Base-by-base conservation (phyloP, 2,797 vertebrate species). In the Hemibagrus guttatus region DNA sequence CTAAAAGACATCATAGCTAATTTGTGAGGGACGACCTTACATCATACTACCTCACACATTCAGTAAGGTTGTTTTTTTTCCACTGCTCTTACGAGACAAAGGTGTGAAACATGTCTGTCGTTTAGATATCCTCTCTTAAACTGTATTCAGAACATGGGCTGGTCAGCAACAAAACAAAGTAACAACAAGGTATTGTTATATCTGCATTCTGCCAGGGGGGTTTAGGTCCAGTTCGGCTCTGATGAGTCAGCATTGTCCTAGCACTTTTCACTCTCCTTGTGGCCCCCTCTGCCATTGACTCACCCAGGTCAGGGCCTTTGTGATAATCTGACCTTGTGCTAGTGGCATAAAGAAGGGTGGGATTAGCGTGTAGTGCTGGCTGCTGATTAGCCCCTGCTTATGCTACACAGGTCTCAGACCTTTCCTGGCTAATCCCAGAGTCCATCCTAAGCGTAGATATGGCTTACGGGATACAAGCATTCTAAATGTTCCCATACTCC, bases 221-320 rank as follows among this genome's bases (percentile, higher is more conserved):
- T 76, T 79, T 76, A 6, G 64, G 80, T 59, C 54, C 81, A 82
- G 56, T 13, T 75, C 12, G 74, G 68, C 83, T 92, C 87, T 83
- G 94, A 92, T 94, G 94, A 95, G 89, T 95, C 93, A 94, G 94
- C 93, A 93, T 93, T 94, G 93, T 94, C 92, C 91, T 88, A 91
- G 91, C 90, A 93, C 92, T 93, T 94, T 88, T 86, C 86, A 86
- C 61, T 89, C 88, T 90, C 90, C 91, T 93, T 94, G 90, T 92
- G 87, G 74, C 82, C 84, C 86, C 81, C 63, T 85, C 16, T 86
- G 76, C 88, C 87, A 91, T 92, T 94, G 91, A 93, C 92, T 93
- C 93, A 88, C 92, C 88, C 92, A 89, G 92, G 81, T 89, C 88
- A 72, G 35, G 87, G 90, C 89, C 89, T 94, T 95, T 95, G 93